Evolutionary conservation across 2,888 invertebrate genomes (phyloP), one percentile per base, ranked within the genome.

Genomic region (Drosophila subquinaria): DNA sequence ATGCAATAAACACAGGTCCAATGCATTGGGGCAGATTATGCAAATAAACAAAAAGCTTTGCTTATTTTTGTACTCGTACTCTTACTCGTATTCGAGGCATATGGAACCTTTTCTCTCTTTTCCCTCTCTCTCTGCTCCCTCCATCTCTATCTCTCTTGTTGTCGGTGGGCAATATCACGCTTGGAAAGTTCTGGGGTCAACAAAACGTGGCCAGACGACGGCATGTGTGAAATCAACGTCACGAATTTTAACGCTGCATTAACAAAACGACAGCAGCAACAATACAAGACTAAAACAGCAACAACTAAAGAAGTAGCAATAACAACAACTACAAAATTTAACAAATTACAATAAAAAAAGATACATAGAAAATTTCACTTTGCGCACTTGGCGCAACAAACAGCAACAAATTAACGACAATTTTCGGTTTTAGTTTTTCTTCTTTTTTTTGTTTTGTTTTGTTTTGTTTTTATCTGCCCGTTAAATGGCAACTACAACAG

Each of bases 341-440:
- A 66, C 64, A 56, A 56, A 59, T 43, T 60, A 53, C 52, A 68
- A 65, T 30, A 65, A 73, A 15, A 47, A 51, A 63, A 42, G 9
- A 63, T 27, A 63, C 61, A 53, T 45, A 63, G 73, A 74, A 82
- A 87, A 84, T 84, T 84, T 84, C 84, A 84, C 87, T 84, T 87
- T 82, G 72, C 72, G 17, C 69, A 66, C 45, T 56, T 65, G 43
- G 40, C 60, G 17, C 50, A 76, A 60, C 48, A 69, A 59, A 73
- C 71, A 79, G 60, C 67, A 50, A 73, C 69, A 79, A 75, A 79
- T 82, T 75, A 84, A 82, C 69, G 87, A 87, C 87, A 87, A 84
- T 82, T 84, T 82, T 73, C 27, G 76, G 69, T 65, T 76, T 73
- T 55, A 65, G 50, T 50, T 35, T 64, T 38, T 48, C 20, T 42